These are phyloP conservation scores for Turdus rufiventris DNA, from an alignment of 2,113 vertebrate species.

Conservation along the genomic window DNA sequence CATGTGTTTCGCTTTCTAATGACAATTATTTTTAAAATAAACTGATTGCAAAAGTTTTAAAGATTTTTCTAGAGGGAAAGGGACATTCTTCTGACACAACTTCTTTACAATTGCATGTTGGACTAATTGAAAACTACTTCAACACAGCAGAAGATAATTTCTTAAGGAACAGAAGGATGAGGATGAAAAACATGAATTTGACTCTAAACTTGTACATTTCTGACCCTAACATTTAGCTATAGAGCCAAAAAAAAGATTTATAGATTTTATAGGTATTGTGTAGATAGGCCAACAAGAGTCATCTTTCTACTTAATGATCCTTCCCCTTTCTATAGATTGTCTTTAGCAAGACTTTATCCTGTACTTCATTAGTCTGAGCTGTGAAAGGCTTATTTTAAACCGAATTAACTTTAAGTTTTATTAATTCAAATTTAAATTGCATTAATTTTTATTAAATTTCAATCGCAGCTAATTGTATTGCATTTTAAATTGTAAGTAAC, in stretches of 20 bases:
- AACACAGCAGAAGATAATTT: constrained; percentile 71
- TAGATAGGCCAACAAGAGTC: not conserved
- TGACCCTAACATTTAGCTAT: not conserved
- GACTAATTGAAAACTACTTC: constrained; percentile 72
- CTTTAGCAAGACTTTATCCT: constrained; percentile 21
- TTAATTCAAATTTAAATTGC: not conserved
- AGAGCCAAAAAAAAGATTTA: not conserved
- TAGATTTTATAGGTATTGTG: not conserved
- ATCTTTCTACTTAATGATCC: not conserved
- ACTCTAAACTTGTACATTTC: not conserved
- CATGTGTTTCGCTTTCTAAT: not conserved
- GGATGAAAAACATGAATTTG: constrained; percentile 57
- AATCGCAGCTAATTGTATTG: not conserved
- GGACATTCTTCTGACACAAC: not conserved
- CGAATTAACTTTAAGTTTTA: not conserved
- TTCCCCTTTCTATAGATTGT: not conserved
- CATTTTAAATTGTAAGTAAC: not conserved
- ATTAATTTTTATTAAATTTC: not conserved
- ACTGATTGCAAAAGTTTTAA: not conserved
- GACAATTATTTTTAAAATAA: not conserved
- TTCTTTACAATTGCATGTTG: constrained; percentile 62
- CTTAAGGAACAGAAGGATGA: constrained; percentile 65
- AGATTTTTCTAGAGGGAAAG: not conserved
- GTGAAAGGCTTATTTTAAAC: constrained; percentile 41
- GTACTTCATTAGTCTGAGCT: constrained; percentile 48